Evolutionary conservation across 2,797 vertebrate genomes (phyloP).

Genomic region (Premnoplex brunnescens): DNA sequence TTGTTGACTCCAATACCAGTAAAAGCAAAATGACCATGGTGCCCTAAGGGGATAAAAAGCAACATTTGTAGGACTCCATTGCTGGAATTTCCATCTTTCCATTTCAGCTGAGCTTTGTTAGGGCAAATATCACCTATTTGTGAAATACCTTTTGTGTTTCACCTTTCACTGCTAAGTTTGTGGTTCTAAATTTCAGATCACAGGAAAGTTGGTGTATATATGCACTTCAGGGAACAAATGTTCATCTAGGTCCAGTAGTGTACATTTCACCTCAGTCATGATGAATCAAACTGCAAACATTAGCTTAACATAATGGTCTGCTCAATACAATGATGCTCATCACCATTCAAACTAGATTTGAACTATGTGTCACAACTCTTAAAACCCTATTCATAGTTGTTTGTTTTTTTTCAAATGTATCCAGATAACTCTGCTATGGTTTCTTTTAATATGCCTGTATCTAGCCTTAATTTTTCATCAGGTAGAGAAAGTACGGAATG

Average conservation of each 20-base stretch:
- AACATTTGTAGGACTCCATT: background rate
- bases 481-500: background rate
- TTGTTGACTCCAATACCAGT: background rate
- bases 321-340: conserved; percentile 7
- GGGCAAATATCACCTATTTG: background rate
- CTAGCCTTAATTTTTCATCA: conserved; percentile 55
- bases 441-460: conserved; percentile 39
- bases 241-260: background rate
- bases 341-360: conserved; percentile 42
- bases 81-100: background rate
- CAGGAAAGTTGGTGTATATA: background rate
- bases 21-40: background rate
- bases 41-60: background rate
- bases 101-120: background rate
- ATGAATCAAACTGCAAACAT: conserved; percentile 10
- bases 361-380: conserved; percentile 6
- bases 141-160: background rate
- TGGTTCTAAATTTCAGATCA: background rate
- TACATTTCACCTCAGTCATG: background rate
- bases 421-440: background rate
- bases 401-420: background rate
- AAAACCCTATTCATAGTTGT: background rate
- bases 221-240: background rate
- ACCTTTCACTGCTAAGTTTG: background rate
- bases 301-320: background rate